These are phyloP conservation scores for Caprella mutica DNA, from an alignment of 2,888 invertebrate genomes.

Conservation along the genomic window DNA sequence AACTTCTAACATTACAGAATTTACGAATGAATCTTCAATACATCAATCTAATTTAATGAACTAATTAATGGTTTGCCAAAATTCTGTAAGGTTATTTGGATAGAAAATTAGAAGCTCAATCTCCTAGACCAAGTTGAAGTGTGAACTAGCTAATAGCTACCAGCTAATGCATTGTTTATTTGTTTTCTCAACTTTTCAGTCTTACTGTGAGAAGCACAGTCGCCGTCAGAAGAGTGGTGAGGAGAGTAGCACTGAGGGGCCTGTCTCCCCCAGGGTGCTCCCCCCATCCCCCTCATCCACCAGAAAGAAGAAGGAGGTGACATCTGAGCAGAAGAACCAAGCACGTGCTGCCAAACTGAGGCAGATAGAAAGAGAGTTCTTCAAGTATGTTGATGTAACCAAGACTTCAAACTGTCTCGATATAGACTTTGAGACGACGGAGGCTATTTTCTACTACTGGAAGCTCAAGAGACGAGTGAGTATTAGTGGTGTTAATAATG, in stretches of 20 bases:
- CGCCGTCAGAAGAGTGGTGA: constrained; percentile 59
- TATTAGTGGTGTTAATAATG: too few species aligned
- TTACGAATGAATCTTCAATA: too few species aligned
- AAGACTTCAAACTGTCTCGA: constrained; percentile 54
- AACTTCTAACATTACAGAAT: too few species aligned
- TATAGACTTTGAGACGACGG: constrained; percentile 70
- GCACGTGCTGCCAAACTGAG: constrained; percentile 51
- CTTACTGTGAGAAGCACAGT: constrained; percentile 93
- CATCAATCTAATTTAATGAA: too few species aligned
- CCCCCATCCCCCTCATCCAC: constrained; percentile 4
- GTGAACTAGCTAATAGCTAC: too few species aligned
- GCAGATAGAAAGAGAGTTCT: constrained; percentile 88
- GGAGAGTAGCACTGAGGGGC: constrained; percentile 47
- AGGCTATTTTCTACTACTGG: constrained; percentile 91
- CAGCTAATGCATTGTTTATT: constrained; percentile 8
- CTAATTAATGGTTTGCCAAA: too few species aligned
- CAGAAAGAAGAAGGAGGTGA: constrained; percentile 63
- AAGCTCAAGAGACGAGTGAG: constrained; percentile 66
- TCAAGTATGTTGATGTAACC: constrained; percentile 77
- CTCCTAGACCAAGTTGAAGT: too few species aligned
- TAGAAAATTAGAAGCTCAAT: too few species aligned
- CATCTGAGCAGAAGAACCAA: constrained; percentile 84
- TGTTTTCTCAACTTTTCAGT: constrained; percentile 48
- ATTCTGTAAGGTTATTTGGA: too few species aligned
- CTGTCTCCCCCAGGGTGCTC: background rate